Conservation (phyloP, 2,888 invertebrate genomes). For the Hyalella azteca region DNA sequence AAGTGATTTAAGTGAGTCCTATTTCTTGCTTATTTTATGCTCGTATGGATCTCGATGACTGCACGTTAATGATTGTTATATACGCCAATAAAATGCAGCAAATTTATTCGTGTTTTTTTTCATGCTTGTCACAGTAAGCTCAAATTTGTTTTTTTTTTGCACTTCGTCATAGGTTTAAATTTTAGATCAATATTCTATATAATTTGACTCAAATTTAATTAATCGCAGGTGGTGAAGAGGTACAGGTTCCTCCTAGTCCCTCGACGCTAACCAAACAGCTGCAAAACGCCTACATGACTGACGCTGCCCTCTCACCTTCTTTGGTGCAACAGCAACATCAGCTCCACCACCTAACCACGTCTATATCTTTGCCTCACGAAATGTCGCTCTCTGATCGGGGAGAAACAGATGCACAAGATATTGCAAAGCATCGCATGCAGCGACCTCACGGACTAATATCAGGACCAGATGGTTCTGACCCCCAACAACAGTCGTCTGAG, state of each 20-base stretch:
- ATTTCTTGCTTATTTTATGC: too few relatives aligned
- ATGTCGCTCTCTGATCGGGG: neutral
- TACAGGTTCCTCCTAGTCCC: slow-evolving; percentile 58
- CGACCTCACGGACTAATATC: neutral
- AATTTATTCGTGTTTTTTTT: too few relatives aligned
- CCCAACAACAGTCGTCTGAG: slow-evolving; percentile 41
- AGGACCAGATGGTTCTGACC: slow-evolving; percentile 1
- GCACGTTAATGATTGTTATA: too few relatives aligned
- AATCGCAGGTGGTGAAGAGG: slow-evolving; percentile 57
- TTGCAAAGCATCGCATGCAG: neutral
- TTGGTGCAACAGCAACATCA: slow-evolving; percentile 46
- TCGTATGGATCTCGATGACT: too few relatives aligned
- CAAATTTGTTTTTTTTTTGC: too few relatives aligned
- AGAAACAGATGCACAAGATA: neutral
- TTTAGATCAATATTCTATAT: too few relatives aligned
- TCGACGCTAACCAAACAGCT: slow-evolving; percentile 57
- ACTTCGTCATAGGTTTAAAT: too few relatives aligned
- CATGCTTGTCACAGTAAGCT: too few relatives aligned
- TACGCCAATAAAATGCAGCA: too few relatives aligned
- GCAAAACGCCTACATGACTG: slow-evolving; percentile 58
- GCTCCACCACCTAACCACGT: neutral
- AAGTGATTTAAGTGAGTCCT: slow-evolving; percentile 58
- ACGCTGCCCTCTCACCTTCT: slow-evolving; percentile 56
- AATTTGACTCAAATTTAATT: too few relatives aligned
- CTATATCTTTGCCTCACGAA: neutral